phyloP scores from a whole-genome alignment of 2,797 vertebrate species.

The Phalloptychus januarius region DNA sequence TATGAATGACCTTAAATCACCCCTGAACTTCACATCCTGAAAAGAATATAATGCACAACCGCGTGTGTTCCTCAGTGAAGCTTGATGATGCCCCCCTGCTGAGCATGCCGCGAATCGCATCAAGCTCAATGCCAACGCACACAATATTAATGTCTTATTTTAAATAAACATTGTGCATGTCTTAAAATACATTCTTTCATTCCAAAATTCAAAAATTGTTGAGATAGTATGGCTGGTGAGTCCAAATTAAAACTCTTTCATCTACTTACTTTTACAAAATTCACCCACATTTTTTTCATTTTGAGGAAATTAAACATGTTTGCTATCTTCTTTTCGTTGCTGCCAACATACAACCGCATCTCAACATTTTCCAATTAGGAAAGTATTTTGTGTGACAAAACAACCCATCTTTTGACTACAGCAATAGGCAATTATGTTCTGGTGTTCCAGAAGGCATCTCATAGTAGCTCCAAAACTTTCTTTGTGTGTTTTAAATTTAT shows the following conservation, averaged over 20 bases:
- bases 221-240: not conserved
- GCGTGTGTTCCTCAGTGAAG: conserved; percentile 8
- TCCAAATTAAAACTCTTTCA: not conserved
- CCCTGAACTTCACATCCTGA: conserved; percentile 37
- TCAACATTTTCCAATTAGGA: not conserved
- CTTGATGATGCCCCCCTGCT: conserved; percentile 44
- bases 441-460: not conserved
- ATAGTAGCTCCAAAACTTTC: not conserved
- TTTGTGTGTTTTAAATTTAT: not conserved
- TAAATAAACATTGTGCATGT: conserved; percentile 9
- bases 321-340: not conserved
- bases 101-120: conserved; percentile 36
- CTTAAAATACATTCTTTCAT: not conserved
- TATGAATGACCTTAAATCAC: conserved; percentile 52
- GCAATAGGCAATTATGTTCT: not conserved
- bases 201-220: not conserved
- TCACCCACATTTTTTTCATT: not conserved
- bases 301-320: not conserved
- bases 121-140: conserved; percentile 5
- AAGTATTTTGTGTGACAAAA: not conserved
- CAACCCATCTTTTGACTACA: not conserved
- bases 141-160: conserved; percentile 23
- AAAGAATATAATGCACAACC: conserved; percentile 31
- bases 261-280: not conserved
- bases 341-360: not conserved